These are phyloP conservation scores for Zaprionus davidi DNA, from an alignment of 1,140 invertebrate species.

Conservation along the genomic window DNA sequence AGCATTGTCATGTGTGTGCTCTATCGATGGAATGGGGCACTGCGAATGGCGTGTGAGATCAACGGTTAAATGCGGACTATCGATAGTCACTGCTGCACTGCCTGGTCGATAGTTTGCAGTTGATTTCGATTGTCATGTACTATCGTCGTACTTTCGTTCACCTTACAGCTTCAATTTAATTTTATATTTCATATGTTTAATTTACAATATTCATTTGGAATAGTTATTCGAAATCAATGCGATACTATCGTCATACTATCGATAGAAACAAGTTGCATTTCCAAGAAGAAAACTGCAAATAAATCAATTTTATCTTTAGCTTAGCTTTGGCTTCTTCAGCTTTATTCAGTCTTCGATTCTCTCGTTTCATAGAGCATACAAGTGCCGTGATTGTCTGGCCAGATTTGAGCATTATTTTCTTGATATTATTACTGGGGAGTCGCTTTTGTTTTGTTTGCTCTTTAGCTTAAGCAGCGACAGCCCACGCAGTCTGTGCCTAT, in stretches of 20 bases:
- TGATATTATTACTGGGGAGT: constrained; percentile 40
- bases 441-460: constrained; percentile 74
- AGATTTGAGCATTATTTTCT: constrained; percentile 20
- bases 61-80: background rate
- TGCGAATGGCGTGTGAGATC: background rate
- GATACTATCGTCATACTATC: background rate
- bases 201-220: background rate
- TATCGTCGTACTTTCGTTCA: background rate
- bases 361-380: constrained; percentile 13
- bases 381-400: background rate
- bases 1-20: constrained; percentile 48
- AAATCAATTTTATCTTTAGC: background rate
- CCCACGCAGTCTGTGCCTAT: constrained; percentile 76
- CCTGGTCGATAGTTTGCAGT: background rate
- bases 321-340: background rate
- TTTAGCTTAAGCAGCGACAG: constrained; percentile 62
- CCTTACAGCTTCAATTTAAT: too few relatives aligned
- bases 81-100: background rate
- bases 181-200: background rate
- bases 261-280: background rate
- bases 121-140: background rate
- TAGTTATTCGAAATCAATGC: background rate
- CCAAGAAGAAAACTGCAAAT: background rate
- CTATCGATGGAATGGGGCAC: constrained; percentile 4
- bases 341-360: background rate